Percentiles rank a stretch among this genome's conserved stretches.
phyloP scores from a whole-genome alignment of 1,140 invertebrate genomes.

The Adelges cooleyi region DNA sequence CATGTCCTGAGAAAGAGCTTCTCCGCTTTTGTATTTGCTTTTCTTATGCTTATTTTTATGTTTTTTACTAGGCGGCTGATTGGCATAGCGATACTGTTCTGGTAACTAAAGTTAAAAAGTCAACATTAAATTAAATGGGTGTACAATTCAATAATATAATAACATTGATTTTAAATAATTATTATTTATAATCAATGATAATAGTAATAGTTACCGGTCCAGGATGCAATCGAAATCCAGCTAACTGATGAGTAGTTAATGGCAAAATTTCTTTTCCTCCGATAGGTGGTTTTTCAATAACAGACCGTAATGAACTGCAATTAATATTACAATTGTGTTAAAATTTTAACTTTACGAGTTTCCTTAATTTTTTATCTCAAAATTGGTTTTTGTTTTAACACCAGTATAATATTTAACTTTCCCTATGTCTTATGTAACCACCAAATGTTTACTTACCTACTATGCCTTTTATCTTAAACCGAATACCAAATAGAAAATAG shows the following conservation, averaged over 20 bases:
- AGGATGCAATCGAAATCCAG: slow-evolving; percentile 89
- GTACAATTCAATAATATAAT: neutral
- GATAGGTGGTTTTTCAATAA: slow-evolving; percentile 96
- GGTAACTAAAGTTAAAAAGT: slow-evolving; percentile 56
- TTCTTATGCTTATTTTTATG: slow-evolving; percentile 93
- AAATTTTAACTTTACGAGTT: too few relatives aligned
- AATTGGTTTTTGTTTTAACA: too few relatives aligned
- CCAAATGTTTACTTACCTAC: too few relatives aligned
- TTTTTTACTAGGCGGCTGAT: slow-evolving; percentile 80
- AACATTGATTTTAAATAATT: slow-evolving; percentile 18
- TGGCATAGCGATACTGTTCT: slow-evolving; percentile 89
- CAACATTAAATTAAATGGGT: neutral
- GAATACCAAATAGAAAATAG: too few relatives aligned
- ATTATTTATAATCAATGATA: neutral
- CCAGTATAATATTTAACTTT: too few relatives aligned
- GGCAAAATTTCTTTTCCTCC: slow-evolving; percentile 86
- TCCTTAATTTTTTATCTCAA: too few relatives aligned
- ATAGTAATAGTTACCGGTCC: slow-evolving; percentile 60
- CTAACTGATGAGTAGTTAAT: slow-evolving; percentile 73
- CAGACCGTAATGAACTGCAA: slow-evolving; percentile 72
- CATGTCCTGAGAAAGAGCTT: slow-evolving; percentile 38
- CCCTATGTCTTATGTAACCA: too few relatives aligned
- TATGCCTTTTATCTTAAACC: too few relatives aligned
- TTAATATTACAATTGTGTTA: too few relatives aligned
- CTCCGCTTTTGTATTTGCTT: slow-evolving; percentile 80